These are phyloP conservation scores for Oxygymnocypris stewartii DNA, from an alignment of 2,113 vertebrate genomes.

Conservation along the genomic window DNA sequence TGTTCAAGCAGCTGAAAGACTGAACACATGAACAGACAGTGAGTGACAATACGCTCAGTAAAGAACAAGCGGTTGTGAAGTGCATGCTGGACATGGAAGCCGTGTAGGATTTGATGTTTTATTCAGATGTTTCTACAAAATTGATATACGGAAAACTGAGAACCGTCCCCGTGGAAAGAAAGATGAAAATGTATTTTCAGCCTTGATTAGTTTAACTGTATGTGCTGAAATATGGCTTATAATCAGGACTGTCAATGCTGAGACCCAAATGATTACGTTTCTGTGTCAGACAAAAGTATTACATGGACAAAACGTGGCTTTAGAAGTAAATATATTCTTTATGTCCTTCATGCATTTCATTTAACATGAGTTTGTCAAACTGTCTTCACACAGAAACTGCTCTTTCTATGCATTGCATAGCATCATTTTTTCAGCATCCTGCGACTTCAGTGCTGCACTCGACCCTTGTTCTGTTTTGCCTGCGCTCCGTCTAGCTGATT, in stretches of 20 bases:
- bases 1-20: not conserved
- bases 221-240: not conserved
- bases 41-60: not conserved
- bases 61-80: not conserved
- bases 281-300: not conserved
- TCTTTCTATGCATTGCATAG: not conserved
- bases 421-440: not conserved
- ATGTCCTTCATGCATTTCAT: not conserved
- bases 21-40: not conserved
- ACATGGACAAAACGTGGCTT: not conserved
- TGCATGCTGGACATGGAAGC: not conserved
- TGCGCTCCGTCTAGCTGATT: not conserved
- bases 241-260: not conserved
- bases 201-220: conserved; percentile 16
- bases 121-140: conserved; percentile 1
- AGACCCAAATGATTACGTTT: not conserved
- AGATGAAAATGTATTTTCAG: not conserved
- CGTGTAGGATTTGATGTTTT: not conserved
- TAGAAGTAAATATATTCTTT: not conserved
- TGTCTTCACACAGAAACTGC: not conserved
- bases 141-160: not conserved
- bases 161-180: not conserved
- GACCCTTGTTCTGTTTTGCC: not conserved
- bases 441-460: not conserved
- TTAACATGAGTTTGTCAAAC: not conserved